These are phyloP conservation scores for Monarcha castaneiventris DNA, from an alignment of 2,113 vertebrate genomes.

Conservation along the genomic window DNA sequence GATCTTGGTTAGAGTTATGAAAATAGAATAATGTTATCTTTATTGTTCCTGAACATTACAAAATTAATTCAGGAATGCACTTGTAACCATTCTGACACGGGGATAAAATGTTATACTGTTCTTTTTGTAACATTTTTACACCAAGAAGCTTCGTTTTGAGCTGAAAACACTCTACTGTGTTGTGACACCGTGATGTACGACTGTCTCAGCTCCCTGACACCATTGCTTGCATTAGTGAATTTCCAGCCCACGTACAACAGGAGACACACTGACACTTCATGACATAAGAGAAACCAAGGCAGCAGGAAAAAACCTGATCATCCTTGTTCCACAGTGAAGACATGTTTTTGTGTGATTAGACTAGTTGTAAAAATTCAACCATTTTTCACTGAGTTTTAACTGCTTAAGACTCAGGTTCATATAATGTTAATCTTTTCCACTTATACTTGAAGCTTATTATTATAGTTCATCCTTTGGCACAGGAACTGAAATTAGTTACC, in stretches of 20 bases:
- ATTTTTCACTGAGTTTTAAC: slow-evolving; percentile 3
- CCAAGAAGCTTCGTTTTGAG: not conserved
- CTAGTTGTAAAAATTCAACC: not conserved
- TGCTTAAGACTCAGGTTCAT: not conserved
- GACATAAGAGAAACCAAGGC: not conserved
- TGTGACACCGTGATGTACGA: not conserved
- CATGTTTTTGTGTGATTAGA: not conserved
- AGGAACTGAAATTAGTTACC: slow-evolving; percentile 19
- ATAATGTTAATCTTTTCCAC: slow-evolving; percentile 5
- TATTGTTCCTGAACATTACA: not conserved
- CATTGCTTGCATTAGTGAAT: not conserved
- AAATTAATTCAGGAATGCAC: not conserved
- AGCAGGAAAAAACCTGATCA: not conserved
- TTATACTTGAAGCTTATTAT: slow-evolving; percentile 20
- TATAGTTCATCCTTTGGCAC: not conserved
- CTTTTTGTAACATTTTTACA: not conserved
- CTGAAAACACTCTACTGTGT: not conserved
- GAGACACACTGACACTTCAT: not conserved
- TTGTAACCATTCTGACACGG: not conserved
- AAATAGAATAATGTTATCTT: not conserved
- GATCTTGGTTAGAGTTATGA: not conserved
- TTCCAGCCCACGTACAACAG: not conserved
- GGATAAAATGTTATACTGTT: not conserved
- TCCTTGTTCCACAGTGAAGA: not conserved
- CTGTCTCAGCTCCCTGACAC: not conserved